Conservation (phyloP, 2,113 vertebrate species). For the Stegastes partitus region DNA sequence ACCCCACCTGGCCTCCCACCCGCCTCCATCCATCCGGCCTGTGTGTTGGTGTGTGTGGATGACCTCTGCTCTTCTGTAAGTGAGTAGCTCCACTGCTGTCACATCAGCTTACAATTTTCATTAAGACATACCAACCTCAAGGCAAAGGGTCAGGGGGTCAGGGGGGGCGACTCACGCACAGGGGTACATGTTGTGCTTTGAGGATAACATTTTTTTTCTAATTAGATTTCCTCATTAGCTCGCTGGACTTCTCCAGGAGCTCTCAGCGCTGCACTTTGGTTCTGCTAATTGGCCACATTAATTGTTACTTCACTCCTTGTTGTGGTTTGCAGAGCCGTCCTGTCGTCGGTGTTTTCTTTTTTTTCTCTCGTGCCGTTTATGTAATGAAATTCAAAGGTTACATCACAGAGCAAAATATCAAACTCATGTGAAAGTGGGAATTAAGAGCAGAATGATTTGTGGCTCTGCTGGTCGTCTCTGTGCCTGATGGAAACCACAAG, state of each 20-base stretch:
- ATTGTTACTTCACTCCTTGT: background rate
- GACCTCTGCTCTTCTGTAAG: constrained; percentile 72
- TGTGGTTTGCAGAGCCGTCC: background rate
- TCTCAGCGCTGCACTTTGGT: background rate
- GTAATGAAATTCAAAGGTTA: background rate
- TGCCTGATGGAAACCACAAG: background rate
- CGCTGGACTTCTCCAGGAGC: background rate
- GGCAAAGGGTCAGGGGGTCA: constrained; percentile 20
- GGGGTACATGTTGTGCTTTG: background rate
- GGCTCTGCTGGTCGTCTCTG: background rate
- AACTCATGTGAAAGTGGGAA: background rate
- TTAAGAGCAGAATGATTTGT: no score
- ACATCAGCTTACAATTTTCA: constrained; percentile 20
- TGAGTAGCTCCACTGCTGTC: constrained; percentile 58
- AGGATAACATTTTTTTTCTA: background rate
- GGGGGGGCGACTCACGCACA: background rate
- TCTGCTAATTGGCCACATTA: constrained; percentile 8
- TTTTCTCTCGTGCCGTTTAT: background rate
- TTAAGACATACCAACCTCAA: background rate
- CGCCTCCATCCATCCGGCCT: constrained; percentile 1
- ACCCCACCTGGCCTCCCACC: background rate
- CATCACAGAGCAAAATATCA: background rate
- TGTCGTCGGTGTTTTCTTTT: background rate
- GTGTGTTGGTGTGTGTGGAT: constrained; percentile 39
- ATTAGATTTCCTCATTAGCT: constrained; percentile 8